Evolutionary conservation across 2,888 invertebrate genomes (phyloP).

Genomic region (Carabus problematicus): DNA sequence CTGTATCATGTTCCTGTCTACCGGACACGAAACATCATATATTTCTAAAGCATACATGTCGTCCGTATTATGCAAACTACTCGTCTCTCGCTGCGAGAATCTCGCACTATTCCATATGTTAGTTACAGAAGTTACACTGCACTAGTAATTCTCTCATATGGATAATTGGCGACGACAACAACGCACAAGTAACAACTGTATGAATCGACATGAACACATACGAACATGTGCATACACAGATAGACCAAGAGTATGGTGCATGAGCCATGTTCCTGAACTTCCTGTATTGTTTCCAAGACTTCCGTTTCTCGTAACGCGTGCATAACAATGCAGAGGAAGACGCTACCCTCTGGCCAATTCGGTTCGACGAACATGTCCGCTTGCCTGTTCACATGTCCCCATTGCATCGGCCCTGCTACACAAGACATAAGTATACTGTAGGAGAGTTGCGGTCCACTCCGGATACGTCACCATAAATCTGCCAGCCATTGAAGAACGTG

Average conservation of each 20-base stretch:
- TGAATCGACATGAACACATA: too few species aligned
- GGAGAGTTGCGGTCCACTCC: conserved; percentile 27
- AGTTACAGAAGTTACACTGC: too few species aligned
- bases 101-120: too few species aligned
- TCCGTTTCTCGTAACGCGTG: conserved; percentile 30
- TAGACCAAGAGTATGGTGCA: conserved; percentile 7
- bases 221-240: too few species aligned
- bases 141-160: too few species aligned
- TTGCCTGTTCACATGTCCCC: not conserved
- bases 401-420: conserved; percentile 4
- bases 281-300: conserved; percentile 42
- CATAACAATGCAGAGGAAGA: conserved; percentile 36
- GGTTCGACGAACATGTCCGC: conserved; percentile 17
- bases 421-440: conserved; percentile 22
- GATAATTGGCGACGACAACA: too few species aligned
- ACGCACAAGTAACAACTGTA: too few species aligned
- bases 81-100: too few species aligned
- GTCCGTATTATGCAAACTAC: not conserved
- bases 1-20: conserved; percentile 11
- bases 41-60: not conserved
- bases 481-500: conserved; percentile 27
- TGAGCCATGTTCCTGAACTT: conserved; percentile 40
- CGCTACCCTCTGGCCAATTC: conserved; percentile 10
- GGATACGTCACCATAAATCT: conserved; percentile 36
- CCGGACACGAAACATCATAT: conserved; percentile 6